These are phyloP conservation scores for Tokudaia muenninki DNA, from an alignment of 2,797 vertebrate genomes.

Conservation along the genomic window DNA sequence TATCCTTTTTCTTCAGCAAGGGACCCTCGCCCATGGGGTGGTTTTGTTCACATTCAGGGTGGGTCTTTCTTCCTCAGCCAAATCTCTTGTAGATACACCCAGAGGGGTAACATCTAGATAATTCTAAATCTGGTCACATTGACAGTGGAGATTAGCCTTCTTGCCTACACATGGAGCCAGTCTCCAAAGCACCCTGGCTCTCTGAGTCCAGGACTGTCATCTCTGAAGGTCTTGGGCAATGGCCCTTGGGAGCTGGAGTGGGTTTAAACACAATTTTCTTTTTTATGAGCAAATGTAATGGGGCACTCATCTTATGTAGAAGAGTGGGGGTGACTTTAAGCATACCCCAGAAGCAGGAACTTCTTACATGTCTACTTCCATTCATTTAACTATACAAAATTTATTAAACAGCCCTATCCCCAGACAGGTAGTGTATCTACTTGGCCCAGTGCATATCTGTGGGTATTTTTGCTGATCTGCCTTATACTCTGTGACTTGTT, in stretches of 20 bases:
- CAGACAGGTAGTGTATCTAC: fast-evolving
- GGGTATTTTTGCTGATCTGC: fast-evolving
- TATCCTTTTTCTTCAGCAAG: not conserved
- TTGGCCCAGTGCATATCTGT: fast-evolving
- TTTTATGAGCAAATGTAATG: not conserved
- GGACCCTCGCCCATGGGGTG: not conserved
- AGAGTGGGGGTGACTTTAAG: fast-evolving
- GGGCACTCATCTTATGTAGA: not conserved
- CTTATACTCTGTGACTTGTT: not conserved
- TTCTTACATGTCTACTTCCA: fast-evolving
- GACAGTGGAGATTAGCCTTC: not conserved
- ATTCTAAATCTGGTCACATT: not conserved
- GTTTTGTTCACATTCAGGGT: not conserved
- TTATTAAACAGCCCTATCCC: not conserved
- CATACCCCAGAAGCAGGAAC: too few species aligned
- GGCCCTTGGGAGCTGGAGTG: too few species aligned
- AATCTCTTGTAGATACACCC: not conserved
- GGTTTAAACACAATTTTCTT: not conserved
- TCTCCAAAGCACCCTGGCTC: not conserved
- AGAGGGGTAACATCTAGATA: not conserved
- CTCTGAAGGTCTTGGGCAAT: too few species aligned
- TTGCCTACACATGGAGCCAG: not conserved
- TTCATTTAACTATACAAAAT: fast-evolving
- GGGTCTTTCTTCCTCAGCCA: not conserved
- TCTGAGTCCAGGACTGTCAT: fast-evolving